These are phyloP conservation scores for Bambusicola thoracicus DNA, from an alignment of 2,113 vertebrate species.

Conservation along the genomic window DNA sequence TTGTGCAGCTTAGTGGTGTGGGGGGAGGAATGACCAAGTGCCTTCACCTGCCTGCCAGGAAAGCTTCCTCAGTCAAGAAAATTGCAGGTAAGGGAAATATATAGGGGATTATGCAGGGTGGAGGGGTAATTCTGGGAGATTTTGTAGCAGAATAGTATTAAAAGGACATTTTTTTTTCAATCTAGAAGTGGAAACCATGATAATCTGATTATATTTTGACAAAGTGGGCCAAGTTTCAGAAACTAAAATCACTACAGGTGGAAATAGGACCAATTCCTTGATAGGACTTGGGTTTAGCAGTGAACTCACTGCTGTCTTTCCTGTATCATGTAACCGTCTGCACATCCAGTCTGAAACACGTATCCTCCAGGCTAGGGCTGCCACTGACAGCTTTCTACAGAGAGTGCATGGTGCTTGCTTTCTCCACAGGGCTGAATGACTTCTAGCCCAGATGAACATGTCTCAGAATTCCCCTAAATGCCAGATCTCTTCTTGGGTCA, in stretches of 20 bases:
- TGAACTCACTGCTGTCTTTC: not conserved
- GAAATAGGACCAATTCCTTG: not conserved
- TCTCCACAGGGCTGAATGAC: not conserved
- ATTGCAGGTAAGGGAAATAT: conserved; percentile 83
- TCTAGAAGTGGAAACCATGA: not conserved
- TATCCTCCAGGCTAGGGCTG: not conserved
- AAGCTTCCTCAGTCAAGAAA: conserved; percentile 83
- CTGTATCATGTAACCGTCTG: not conserved
- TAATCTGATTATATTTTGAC: not conserved
- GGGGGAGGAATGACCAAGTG: conserved; percentile 74
- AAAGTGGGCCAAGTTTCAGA: not conserved
- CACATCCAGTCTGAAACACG: not conserved
- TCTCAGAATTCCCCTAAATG: not conserved
- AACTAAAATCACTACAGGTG: not conserved
- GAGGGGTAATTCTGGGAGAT: not conserved
- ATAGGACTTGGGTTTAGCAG: not conserved
- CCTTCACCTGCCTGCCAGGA: conserved; percentile 84
- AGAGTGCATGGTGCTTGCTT: not conserved
- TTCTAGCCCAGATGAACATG: not conserved
- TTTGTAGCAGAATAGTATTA: not conserved
- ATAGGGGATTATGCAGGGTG: rapidly evolving
- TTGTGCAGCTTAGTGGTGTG: conserved; percentile 80
- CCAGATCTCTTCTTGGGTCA: not conserved
- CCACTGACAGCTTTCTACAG: not conserved
- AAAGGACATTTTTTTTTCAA: not conserved